Percentiles rank a stretch among this genome's conserved stretches.
phyloP scores from a whole-genome alignment of 2,797 vertebrate species.

The Prionace glauca region DNA sequence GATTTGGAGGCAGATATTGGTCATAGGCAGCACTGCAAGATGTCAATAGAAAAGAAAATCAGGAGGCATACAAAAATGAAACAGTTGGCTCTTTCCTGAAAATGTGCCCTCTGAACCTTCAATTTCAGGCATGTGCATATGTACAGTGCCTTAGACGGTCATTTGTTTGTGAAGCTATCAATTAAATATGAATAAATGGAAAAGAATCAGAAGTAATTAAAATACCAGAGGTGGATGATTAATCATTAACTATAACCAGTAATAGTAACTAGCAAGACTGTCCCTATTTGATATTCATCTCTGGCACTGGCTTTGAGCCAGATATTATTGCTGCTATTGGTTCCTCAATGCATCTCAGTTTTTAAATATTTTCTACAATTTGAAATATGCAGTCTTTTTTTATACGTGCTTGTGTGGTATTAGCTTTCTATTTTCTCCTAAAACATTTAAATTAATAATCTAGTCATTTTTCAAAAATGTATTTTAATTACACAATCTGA shows the following conservation, averaged over 20 bases:
- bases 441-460: neutral
- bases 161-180: neutral
- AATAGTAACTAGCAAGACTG: neutral
- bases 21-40: neutral
- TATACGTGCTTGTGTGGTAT: neutral
- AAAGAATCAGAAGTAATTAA: slow-evolving; percentile 12
- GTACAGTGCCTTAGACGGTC: neutral
- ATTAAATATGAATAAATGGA: neutral
- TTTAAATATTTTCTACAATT: neutral
- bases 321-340: neutral
- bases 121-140: neutral
- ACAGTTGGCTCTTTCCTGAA: too few relatives aligned
- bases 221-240: neutral
- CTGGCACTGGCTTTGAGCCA: neutral
- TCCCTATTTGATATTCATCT: neutral
- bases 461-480: slow-evolving; percentile 46
- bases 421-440: too few relatives aligned
- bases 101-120: neutral
- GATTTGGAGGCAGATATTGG: neutral
- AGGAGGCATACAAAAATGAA: neutral
- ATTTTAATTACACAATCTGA: slow-evolving; percentile 44
- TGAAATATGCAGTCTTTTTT: neutral
- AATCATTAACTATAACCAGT: neutral
- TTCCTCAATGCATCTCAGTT: neutral
- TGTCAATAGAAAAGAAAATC: neutral